Conservation (phyloP, 2,888 invertebrate species). For the Platycnemis pennipes region DNA sequence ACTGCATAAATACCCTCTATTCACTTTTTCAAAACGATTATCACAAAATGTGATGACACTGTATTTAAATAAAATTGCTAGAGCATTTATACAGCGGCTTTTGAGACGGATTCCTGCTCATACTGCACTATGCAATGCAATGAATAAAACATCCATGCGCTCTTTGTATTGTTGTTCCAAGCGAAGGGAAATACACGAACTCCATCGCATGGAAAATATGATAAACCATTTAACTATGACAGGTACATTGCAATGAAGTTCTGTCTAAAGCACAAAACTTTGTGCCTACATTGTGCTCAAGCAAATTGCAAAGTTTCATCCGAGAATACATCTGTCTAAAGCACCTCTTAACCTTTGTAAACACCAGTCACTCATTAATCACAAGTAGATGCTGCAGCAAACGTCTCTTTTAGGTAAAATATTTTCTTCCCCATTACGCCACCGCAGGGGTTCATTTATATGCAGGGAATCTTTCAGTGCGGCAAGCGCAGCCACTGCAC, state of each 20-base stretch:
- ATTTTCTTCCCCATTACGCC: not conserved
- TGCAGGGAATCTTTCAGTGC: not conserved
- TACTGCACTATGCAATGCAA: not conserved
- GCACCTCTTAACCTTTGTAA: not conserved
- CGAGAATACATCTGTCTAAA: not conserved
- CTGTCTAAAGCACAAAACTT: not conserved
- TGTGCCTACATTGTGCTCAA: not conserved
- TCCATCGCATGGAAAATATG: not conserved
- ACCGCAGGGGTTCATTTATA: not conserved
- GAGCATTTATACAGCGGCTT: not conserved
- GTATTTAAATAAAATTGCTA: too few relatives aligned
- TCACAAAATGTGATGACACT: not conserved
- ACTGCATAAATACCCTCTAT: too few relatives aligned
- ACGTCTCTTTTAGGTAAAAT: not conserved
- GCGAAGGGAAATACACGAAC: not conserved
- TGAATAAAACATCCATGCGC: not conserved
- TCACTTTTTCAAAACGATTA: too few relatives aligned
- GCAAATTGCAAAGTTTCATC: not conserved
- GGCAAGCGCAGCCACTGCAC: not conserved
- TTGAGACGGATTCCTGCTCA: not conserved
- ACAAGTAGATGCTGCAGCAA: not conserved
- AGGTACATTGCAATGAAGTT: not conserved
- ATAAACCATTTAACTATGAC: not conserved
- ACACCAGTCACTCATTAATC: not conserved
- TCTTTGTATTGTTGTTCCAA: not conserved